phyloP scores from a whole-genome alignment of 2,888 invertebrate genomes.

The Monopis laevigella region DNA sequence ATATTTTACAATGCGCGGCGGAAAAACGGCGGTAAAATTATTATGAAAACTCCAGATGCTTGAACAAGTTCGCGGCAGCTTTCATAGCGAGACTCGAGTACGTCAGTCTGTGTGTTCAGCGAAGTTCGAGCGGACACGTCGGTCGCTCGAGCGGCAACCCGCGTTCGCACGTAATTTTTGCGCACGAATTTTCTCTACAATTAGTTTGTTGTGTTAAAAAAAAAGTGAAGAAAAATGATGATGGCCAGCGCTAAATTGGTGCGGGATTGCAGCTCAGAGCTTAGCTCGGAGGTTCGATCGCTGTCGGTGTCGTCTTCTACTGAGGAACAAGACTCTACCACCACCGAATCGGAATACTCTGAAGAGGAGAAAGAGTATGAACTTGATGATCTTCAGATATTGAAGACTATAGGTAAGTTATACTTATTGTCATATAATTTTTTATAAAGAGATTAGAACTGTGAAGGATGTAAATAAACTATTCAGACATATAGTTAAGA shows the following conservation, averaged over 20 bases:
- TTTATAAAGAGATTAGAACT: no score
- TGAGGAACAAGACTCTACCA: constrained; percentile 63
- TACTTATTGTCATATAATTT: background rate
- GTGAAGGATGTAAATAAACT: no score
- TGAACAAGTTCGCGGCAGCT: no score
- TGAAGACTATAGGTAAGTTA: constrained; percentile 87
- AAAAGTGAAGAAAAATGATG: constrained; percentile 37
- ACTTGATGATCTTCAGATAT: constrained; percentile 84
- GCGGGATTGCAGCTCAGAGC: constrained; percentile 61
- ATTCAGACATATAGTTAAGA: no score
- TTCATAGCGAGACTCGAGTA: no score
- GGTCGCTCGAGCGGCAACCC: background rate
- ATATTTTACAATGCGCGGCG: no score
- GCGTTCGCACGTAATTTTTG: constrained; percentile 2
- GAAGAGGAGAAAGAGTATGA: constrained; percentile 72
- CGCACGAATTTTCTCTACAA: no score
- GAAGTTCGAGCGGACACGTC: background rate
- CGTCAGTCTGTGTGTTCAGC: no score
- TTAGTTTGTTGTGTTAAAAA: background rate
- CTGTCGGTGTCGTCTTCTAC: constrained; percentile 62
- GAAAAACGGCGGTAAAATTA: no score
- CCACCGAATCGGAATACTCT: constrained; percentile 65
- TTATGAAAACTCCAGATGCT: no score
- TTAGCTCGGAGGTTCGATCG: constrained; percentile 58
- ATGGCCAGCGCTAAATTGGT: constrained; percentile 65